Conservation (phyloP, 1,140 invertebrate species). For the Drosophila subpulchrella region DNA sequence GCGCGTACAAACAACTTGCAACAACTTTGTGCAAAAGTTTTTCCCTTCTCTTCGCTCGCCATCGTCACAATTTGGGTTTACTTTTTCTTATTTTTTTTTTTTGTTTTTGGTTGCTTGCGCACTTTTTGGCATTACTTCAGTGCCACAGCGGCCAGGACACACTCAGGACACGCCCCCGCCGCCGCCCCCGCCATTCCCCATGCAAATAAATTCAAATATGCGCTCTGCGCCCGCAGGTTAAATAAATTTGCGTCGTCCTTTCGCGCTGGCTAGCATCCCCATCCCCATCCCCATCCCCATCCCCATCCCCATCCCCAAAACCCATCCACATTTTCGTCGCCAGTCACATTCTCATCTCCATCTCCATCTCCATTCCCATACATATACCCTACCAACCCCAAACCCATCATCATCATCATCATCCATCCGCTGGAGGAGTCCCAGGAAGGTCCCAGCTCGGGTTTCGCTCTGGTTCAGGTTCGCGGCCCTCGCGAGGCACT, state of each 20-base stretch:
- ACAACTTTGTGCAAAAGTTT: conserved; percentile 71
- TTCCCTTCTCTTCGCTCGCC: conserved; percentile 19
- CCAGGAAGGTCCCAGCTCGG: conserved; percentile 26
- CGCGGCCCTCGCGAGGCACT: conserved; percentile 1
- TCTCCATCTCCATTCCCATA: not conserved
- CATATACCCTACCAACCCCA: not conserved
- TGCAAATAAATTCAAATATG: conserved; percentile 80
- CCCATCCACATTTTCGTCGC: not conserved
- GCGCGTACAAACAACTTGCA: conserved; percentile 67
- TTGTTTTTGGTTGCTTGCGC: conserved; percentile 47
- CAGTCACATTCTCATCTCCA: not conserved
- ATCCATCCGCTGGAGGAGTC: conserved; percentile 22
- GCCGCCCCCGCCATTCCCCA: conserved; percentile 11
- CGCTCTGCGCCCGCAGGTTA: conserved; percentile 75
- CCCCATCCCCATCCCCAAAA: not conserved
- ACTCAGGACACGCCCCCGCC: conserved; percentile 4
- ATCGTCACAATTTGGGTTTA: conserved; percentile 58
- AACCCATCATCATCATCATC: conserved; percentile 16
- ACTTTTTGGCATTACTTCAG: conserved; percentile 77
- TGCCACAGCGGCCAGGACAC: conserved; percentile 42
- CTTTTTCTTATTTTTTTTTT: conserved; percentile 24
- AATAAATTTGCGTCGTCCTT: conserved; percentile 68
- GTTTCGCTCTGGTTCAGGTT: conserved; percentile 16
- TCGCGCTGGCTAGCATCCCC: conserved; percentile 18
- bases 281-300: not conserved